Conservation (phyloP, 2,888 invertebrate genomes). For the Arge pagana region DNA sequence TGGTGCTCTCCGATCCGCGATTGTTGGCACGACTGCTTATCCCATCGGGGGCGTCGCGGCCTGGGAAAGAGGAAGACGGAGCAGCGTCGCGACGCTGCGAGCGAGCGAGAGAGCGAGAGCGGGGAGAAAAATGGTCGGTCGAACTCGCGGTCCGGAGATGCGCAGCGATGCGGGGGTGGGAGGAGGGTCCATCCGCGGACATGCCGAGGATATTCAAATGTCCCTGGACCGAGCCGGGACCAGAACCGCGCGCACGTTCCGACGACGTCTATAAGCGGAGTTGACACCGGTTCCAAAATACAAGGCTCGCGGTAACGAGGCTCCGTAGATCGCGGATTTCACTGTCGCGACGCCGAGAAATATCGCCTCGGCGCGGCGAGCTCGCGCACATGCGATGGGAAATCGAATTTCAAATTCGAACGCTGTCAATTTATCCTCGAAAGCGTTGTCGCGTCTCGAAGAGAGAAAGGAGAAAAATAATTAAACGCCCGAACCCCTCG, state of each 20-base stretch:
- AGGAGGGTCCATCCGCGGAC: no score
- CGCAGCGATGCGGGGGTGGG: neutral
- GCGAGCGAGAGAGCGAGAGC: neutral
- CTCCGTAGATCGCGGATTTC: no score
- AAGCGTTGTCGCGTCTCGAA: no score
- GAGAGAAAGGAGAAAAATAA: no score
- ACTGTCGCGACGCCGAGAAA: no score
- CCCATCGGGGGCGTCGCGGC: constrained; percentile 20
- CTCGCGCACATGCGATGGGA: no score
- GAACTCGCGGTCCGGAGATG: constrained; percentile 7
- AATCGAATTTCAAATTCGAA: no score
- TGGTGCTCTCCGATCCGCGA: constrained; percentile 12
- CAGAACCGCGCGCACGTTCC: neutral
- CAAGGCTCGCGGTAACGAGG: constrained; percentile 9
- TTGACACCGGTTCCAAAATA: constrained; percentile 20
- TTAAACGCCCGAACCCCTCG: no score
- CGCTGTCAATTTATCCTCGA: no score
- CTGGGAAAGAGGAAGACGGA: no score
- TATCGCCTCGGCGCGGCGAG: no score
- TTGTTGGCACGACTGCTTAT: constrained; percentile 20
- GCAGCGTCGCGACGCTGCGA: neutral
- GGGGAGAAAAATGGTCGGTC: neutral
- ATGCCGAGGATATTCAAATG: constrained; percentile 22
- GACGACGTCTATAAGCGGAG: constrained; percentile 15
- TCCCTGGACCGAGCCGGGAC: constrained; percentile 6